These are phyloP conservation scores for Aphidius ervi DNA, from an alignment of 1,140 invertebrate species.

Conservation along the genomic window DNA sequence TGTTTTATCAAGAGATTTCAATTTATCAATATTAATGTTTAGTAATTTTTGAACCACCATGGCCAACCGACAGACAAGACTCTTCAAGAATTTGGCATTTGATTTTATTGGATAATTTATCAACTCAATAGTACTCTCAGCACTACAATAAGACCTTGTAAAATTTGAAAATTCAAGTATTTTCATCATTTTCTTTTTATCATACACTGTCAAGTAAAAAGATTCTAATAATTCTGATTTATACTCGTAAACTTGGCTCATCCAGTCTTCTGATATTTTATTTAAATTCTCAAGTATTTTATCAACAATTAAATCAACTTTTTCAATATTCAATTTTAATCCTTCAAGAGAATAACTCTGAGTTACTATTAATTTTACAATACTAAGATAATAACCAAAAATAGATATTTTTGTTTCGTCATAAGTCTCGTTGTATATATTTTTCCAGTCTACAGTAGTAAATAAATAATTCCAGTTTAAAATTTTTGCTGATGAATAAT, in stretches of 20 bases:
- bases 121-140: constrained; percentile 27
- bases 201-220: constrained; percentile 41
- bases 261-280: constrained; percentile 33
- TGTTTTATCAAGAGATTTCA: constrained; percentile 22
- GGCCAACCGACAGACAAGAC: constrained; percentile 37
- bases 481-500: constrained; percentile 25
- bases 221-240: constrained; percentile 38
- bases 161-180: constrained; percentile 44
- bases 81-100: constrained; percentile 39
- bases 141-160: constrained; percentile 34
- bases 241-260: constrained; percentile 34
- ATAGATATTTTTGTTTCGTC: constrained; percentile 34
- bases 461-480: constrained; percentile 33
- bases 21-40: constrained; percentile 31
- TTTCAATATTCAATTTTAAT: constrained; percentile 36
- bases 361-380: constrained; percentile 34
- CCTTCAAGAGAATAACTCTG: constrained; percentile 32
- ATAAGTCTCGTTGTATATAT: constrained; percentile 34
- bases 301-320: constrained; percentile 38
- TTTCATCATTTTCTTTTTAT: constrained; percentile 39
- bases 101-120: constrained; percentile 38
- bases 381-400: constrained; percentile 39
- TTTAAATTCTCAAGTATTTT: constrained; percentile 33
- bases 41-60: constrained; percentile 33
- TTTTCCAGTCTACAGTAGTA: constrained; percentile 30